phyloP scores from a whole-genome alignment of 2,797 vertebrate species.

The Helarctos malayanus region DNA sequence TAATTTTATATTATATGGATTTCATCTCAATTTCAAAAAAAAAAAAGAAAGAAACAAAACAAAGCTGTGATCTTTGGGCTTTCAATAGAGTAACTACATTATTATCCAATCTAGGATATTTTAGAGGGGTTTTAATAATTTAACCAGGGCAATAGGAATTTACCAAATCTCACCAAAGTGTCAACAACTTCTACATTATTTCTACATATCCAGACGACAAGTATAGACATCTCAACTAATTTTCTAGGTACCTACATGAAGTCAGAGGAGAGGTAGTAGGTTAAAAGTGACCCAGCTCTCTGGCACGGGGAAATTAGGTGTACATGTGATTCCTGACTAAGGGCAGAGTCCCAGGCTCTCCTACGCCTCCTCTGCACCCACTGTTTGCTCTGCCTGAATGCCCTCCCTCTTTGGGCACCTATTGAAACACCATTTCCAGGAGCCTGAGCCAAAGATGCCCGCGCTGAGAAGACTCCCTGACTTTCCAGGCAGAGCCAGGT shows the following conservation, averaged over 20 bases:
- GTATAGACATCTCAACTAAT: too few relatives aligned
- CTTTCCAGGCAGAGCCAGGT: background rate
- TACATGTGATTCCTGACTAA: rapidly evolving
- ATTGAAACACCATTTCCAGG: background rate
- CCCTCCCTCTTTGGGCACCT: background rate
- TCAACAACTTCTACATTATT: background rate
- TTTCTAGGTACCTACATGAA: background rate
- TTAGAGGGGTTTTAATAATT: background rate
- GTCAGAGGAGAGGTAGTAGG: background rate
- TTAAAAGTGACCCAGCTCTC: background rate
- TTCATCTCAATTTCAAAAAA: background rate
- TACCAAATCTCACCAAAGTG: background rate
- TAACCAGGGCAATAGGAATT: background rate
- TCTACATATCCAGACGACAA: background rate
- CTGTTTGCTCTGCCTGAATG: background rate
- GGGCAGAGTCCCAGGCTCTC: background rate
- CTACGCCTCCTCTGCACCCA: background rate
- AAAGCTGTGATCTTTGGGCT: background rate
- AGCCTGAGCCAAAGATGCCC: background rate
- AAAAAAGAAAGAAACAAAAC: background rate
- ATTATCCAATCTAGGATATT: background rate
- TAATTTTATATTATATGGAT: background rate
- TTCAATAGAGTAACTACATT: background rate
- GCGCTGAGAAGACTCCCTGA: background rate
- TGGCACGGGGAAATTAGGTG: background rate